Evolutionary conservation across 2,888 invertebrate species (phyloP), one percentile per base, ranked within the genome.

Genomic region (Dichetophora obliterata): DNA sequence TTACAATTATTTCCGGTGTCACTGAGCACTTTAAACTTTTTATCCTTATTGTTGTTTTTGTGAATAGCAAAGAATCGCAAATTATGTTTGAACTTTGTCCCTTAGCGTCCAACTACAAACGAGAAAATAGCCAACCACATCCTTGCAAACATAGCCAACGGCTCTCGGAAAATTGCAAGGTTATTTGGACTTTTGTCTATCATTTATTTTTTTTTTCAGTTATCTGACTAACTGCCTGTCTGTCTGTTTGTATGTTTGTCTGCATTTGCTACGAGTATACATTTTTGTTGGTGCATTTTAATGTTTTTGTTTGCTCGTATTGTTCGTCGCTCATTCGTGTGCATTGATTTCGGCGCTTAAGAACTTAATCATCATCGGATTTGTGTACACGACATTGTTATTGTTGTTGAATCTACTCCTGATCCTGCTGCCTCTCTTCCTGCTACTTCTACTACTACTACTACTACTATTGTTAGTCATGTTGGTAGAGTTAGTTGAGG

Each of bases 331-430:
- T 79, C 85, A 86, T 85, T 85, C 84, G 84, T 85, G 85, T 87
- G 86, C 87, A 87, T 87, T 85, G 86, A 86, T 85, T 86, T 86
- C 84, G 85, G 83, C 82, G 83, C 86, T 86, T 86, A 86, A 87
- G 85, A 81, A 81, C 83, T 84, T 86, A 85, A 86, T 86, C 84
- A 81, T 78, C 80, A 77, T 72, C 75, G 76, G 79, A 79, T 78
- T 79, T 78, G 73, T 75, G 75, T 75, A 75, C 74, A 27, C 52
- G 48, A 59, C 68, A 69, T 50, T 68, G 43, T 75, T 27, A 65
- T 69, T 69, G 69, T 69, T 54, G 69, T 69, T 22, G 1, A 14
- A 31, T 27, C 16, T 14, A 34, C 54, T 57, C 24, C 16, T 34
- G 57, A 9, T 74, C 22, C 22, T 50, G 50, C 78, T 59, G 71